phyloP scores from a whole-genome alignment of 2,797 vertebrate genomes.

The Mustela erminea region DNA sequence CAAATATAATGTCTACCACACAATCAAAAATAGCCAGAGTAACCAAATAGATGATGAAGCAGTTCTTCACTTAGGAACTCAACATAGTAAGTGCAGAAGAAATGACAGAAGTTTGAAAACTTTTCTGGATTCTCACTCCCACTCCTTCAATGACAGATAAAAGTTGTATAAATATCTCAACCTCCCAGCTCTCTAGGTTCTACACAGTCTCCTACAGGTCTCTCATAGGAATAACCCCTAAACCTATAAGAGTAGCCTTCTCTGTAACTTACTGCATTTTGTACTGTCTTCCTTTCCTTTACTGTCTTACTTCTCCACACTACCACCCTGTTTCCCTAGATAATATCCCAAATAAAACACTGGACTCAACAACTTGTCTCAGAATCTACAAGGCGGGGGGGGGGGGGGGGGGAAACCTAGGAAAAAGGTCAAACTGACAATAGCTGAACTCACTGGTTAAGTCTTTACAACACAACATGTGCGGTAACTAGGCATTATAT shows the following conservation, averaged over 20 bases:
- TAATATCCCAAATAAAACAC: neutral
- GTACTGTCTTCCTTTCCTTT: neutral
- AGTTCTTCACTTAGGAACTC: neutral
- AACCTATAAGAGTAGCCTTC: neutral
- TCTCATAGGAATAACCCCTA: neutral
- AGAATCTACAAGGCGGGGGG: neutral
- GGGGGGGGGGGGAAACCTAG: no score
- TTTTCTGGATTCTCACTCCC: neutral
- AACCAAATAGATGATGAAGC: neutral
- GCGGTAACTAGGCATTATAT: neutral
- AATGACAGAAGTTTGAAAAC: neutral
- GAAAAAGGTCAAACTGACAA: neutral
- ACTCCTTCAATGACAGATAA: neutral
- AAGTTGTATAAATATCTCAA: neutral
- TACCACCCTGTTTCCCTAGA: neutral
- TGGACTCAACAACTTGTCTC: neutral
- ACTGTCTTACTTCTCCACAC: neutral
- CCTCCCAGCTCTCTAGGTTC: neutral
- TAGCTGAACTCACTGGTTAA: neutral
- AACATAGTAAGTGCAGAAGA: neutral
- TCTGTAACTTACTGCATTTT: neutral
- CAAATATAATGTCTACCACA: neutral
- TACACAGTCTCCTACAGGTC: neutral
- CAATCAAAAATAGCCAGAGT: slow-evolving; percentile 18
- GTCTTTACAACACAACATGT: neutral